Base-by-base conservation (phyloP, 2,888 invertebrate genomes). In the Drosophila eohydei region DNA sequence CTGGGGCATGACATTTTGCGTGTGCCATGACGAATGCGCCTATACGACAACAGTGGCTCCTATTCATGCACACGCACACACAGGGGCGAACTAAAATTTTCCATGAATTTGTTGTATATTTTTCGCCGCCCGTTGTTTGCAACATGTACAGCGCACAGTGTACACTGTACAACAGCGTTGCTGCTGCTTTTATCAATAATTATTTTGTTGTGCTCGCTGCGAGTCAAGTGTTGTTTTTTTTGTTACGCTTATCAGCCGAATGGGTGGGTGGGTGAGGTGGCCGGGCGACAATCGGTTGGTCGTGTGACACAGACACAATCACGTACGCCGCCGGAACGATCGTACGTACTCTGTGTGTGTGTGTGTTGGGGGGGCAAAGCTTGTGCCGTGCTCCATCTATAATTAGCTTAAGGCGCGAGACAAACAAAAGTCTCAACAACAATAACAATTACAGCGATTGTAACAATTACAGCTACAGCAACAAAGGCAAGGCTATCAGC, bases 261-360 rank as follows among this genome's bases (percentile, higher is more conserved):
- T 28, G 48, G 36, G 26, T 9, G 1, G 26, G 26, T 28, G 12
- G 50, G 58, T 1, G 38, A 7, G 28, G 36, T 9, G 36, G 60
- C 34, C 44, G 36, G 56, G 30, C 36, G 62, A n/a, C 43, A 16
- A 54, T 38, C 63, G 69, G 54, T 62, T 71, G 68, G 83, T 86
- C 86, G 86, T 86, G 86, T 85, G 86, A 85, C 86, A 89, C 86
- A 82, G 73, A 88, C 82, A 75, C 80, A 87, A 89, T 81, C 85
- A 85, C 89, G 80, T 88, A 88, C 69, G 58, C 88, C 85, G 70
- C 32, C 60, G 21, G 54, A 30, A 43, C 59, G 57, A 66, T 14
- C 54, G 50, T 50, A 34, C 44, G 71, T 50, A 58, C 51, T 63
- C 30, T 61, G 55, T 62, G 70, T 68, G 30, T n/a, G 46, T 9